These are phyloP conservation scores for Neuroscelio doddi DNA, from an alignment of 2,888 invertebrate genomes.

Conservation along the genomic window DNA sequence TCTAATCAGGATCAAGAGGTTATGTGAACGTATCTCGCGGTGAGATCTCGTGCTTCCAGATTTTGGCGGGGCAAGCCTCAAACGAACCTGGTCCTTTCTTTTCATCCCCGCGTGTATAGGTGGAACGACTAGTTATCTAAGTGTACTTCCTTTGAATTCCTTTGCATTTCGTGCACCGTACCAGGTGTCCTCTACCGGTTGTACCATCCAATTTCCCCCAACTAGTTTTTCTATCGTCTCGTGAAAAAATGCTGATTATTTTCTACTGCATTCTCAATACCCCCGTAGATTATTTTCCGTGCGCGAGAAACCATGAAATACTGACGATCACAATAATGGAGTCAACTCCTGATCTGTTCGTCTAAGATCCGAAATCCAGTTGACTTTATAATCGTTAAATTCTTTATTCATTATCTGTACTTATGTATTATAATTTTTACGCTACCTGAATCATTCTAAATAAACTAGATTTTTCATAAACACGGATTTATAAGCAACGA, in stretches of 20 bases:
- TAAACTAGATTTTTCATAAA: no score
- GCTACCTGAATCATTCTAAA: no score
- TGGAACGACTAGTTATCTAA: constrained; percentile 59
- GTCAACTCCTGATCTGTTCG: no score
- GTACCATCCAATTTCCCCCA: constrained; percentile 53
- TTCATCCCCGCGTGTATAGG: constrained; percentile 29
- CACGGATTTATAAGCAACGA: no score
- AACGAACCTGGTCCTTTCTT: constrained; percentile 42
- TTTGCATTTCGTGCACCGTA: constrained; percentile 46
- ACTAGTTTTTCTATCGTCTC: constrained; percentile 52
- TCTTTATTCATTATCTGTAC: constrained; percentile 9
- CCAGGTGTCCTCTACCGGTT: constrained; percentile 65
- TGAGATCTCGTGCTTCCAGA: constrained; percentile 60
- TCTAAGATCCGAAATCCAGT: no score
- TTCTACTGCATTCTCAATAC: neutral
- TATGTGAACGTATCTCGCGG: constrained; percentile 67
- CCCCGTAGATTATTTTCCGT: constrained; percentile 25
- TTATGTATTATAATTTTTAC: no score
- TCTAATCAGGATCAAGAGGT: constrained; percentile 72
- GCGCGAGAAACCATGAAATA: constrained; percentile 36
- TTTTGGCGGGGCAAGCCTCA: constrained; percentile 48
- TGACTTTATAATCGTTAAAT: constrained; percentile 5
- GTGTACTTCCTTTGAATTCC: constrained; percentile 64
- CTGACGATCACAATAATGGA: neutral
- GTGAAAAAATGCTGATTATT: neutral